These are phyloP conservation scores for Mus spretus DNA, from an alignment of 2,797 vertebrate species.

Conservation along the genomic window DNA sequence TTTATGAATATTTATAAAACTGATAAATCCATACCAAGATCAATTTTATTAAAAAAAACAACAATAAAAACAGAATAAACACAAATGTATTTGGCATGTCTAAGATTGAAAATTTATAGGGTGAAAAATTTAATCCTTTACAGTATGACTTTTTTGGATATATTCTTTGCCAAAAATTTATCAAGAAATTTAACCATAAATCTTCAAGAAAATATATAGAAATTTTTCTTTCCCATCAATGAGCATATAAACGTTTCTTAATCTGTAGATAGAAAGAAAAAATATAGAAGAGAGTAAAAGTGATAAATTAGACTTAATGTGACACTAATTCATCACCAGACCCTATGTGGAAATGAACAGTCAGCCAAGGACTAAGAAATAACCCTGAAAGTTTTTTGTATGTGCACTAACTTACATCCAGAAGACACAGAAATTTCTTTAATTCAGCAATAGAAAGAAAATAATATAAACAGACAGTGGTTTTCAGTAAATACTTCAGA, in stretches of 20 bases:
- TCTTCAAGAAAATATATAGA: neutral
- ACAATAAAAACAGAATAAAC: neutral
- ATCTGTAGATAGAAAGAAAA: neutral
- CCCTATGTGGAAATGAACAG: neutral
- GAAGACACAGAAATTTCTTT: neutral
- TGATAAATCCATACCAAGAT: neutral
- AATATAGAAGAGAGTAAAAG: neutral
- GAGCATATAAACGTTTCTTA: neutral
- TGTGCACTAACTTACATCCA: neutral
- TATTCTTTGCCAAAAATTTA: neutral
- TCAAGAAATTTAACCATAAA: neutral
- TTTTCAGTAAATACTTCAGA: neutral
- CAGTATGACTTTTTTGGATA: neutral
- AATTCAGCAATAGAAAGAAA: neutral
- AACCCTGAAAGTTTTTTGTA: neutral
- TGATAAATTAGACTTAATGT: neutral
- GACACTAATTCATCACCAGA: neutral
- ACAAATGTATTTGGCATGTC: neutral
- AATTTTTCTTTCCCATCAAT: neutral
- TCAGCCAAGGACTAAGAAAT: neutral
- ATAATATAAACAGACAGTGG: neutral
- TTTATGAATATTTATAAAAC: slow-evolving; percentile 14
- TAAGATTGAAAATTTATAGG: neutral
- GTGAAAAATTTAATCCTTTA: neutral
- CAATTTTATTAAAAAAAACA: neutral